Conservation (phyloP, 2,113 vertebrate species). For the Anoura caudifer region DNA sequence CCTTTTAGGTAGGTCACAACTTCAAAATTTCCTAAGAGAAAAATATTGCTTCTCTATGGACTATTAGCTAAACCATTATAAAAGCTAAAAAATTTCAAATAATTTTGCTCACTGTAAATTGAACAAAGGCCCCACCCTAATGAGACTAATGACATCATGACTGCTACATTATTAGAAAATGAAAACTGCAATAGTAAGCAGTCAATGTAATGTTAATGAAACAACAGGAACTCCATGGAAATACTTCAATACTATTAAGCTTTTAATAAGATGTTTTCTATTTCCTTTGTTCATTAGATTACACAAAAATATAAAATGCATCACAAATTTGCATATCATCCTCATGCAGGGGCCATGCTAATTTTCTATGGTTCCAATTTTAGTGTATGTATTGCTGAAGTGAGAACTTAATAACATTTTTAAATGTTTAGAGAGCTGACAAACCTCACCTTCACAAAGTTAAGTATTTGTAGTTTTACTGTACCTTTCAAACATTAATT, state of each 20-base stretch:
- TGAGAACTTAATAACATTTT: background rate
- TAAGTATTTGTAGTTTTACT: slow-evolving; percentile 22
- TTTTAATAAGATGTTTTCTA: background rate
- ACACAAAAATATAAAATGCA: background rate
- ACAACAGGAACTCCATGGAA: background rate
- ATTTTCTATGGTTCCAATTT: background rate
- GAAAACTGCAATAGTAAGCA: background rate
- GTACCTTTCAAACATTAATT: background rate
- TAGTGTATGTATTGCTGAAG: background rate
- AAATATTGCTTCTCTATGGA: background rate
- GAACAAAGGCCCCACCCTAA: background rate
- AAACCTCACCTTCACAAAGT: slow-evolving; percentile 33
- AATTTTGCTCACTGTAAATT: slow-evolving; percentile 20
- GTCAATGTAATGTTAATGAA: background rate
- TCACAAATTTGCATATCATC: background rate
- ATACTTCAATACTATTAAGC: background rate
- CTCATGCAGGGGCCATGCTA: background rate
- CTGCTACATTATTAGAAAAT: background rate
- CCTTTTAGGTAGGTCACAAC: background rate
- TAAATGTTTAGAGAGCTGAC: background rate
- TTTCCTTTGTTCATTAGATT: background rate
- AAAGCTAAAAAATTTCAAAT: slow-evolving; percentile 16
- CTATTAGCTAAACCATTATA: background rate
- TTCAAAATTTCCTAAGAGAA: slow-evolving; percentile 19
- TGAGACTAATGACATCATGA: background rate